These are phyloP conservation scores for Ramphastos sulfuratus DNA, from an alignment of 2,113 vertebrate genomes.

Conservation along the genomic window DNA sequence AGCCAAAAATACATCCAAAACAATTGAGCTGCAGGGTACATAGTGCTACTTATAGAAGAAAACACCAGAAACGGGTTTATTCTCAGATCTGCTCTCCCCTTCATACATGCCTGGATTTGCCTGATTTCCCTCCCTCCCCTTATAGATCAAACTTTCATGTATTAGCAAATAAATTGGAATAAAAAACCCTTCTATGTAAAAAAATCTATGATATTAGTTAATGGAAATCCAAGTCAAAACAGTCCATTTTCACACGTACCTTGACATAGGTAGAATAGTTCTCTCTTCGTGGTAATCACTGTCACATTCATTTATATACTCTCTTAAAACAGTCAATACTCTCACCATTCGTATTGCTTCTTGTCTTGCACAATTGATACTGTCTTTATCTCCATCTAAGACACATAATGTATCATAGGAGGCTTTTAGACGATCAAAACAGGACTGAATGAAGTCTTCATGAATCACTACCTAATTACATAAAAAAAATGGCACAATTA, in stretches of 20 bases:
- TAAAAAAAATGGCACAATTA: background rate
- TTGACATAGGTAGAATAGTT: slow-evolving; percentile 98
- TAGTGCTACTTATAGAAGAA: background rate
- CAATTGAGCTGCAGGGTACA: fast-evolving
- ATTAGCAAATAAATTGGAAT: background rate
- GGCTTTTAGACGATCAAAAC: slow-evolving; percentile 97
- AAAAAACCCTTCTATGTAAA: background rate
- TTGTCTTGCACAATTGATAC: slow-evolving; percentile 97
- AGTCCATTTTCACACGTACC: slow-evolving; percentile 77
- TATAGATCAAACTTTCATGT: background rate
- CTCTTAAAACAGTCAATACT: slow-evolving; percentile 95
- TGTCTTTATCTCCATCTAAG: slow-evolving; percentile 98
- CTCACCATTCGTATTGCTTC: slow-evolving; percentile 98
- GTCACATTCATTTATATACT: slow-evolving; percentile 99
- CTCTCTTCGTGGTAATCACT: slow-evolving; percentile 98
- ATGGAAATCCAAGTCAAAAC: background rate
- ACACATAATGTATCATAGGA: slow-evolving; percentile 98
- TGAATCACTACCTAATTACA: slow-evolving; percentile 94
- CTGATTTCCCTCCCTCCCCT: background rate
- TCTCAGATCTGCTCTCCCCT: background rate
- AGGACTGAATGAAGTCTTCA: slow-evolving; percentile 99
- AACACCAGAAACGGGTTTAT: background rate
- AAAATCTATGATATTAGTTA: background rate
- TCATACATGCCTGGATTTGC: background rate
- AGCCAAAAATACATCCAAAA: background rate